Base-by-base conservation (phyloP, 2,797 vertebrate genomes). In the Garrulus glandarius region DNA sequence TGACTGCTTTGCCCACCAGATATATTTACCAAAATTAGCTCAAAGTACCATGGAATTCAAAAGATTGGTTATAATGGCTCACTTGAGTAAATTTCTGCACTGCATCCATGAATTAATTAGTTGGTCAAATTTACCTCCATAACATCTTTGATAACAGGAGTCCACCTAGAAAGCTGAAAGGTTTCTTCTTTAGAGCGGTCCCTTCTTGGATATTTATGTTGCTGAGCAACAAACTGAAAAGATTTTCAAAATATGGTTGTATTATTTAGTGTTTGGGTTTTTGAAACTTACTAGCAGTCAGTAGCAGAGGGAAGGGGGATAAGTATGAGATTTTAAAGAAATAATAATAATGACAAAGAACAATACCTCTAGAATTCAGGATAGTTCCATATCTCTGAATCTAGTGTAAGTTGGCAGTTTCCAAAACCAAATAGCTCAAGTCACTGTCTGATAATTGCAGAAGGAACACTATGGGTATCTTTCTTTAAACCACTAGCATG, bases 121-220 rank as follows among this genome's bases (percentile, higher is more conserved):
- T 52, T 50, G 9, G 22, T 60, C 13, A 76, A 60, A 47, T 75
- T 97, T 97, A 99, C 99, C 99, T 99, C 99, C 98, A 99, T 99
- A 67, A 99, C 94, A 80, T 99, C 99, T 96, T 99, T 99, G 96
- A 99, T 98, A 88, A 99, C 80, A 19, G 99, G 99, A 2, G 98
- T 99, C 99, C 99, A 99, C 64, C 99, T 98, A 84, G 99, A 99
- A 43, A 99, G 98, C 57, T 98, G 99, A 96, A 99, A 99, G 9
- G 95, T 99, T 97, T 99, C 98, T 65, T 99, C 98, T 50, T 98
- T 96, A 80, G 99, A 98, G 15, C 98, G 98, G 90, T 99, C 99
- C 68, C 98, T 98, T 90, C 99, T 98, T n/a, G 87, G 39, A 6
- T 98, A 69, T 97, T 98, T 99, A 53, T 97, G 96, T 64, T 98